These are phyloP conservation scores for Meloidogyne floridensis DNA, from an alignment of 1,140 invertebrate genomes.

Conservation along the genomic window DNA sequence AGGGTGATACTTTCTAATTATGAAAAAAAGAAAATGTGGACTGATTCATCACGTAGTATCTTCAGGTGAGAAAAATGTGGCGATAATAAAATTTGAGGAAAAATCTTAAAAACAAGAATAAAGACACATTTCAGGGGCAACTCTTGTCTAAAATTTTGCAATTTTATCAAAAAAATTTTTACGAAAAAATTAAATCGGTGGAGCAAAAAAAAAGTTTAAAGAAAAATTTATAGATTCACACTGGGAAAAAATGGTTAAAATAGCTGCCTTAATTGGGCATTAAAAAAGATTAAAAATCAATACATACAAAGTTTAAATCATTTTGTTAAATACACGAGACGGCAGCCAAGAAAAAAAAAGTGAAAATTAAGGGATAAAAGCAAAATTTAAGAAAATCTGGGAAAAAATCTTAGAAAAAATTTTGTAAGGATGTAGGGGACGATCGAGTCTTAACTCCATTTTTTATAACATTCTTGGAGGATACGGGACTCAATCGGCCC, in stretches of 20 bases:
- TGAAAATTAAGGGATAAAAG: background rate
- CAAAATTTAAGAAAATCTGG: background rate
- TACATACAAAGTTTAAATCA: too few species aligned
- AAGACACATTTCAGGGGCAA: too few species aligned
- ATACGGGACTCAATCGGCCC: too few species aligned
- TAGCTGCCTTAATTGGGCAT: background rate
- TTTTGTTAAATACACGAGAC: background rate
- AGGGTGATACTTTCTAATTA: background rate
- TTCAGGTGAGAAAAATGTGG: background rate
- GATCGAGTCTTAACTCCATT: too few species aligned
- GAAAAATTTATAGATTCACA: background rate
- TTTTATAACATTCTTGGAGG: too few species aligned
- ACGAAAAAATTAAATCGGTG: background rate
- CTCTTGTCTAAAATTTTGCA: too few species aligned
- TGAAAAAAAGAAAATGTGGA: background rate
- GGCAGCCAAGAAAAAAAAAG: background rate
- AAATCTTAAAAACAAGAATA: background rate
- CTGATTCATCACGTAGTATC: background rate
- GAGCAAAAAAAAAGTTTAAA: constrained; percentile 1
- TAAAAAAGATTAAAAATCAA: background rate
- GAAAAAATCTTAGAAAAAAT: background rate
- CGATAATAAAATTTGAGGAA: background rate
- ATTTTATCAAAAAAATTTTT: too few species aligned
- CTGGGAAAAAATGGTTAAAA: background rate
- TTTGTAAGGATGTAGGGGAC: background rate